Evolutionary conservation across 1,140 invertebrate species (phyloP).

Genomic region (Macrosteles quadrilineatus): DNA sequence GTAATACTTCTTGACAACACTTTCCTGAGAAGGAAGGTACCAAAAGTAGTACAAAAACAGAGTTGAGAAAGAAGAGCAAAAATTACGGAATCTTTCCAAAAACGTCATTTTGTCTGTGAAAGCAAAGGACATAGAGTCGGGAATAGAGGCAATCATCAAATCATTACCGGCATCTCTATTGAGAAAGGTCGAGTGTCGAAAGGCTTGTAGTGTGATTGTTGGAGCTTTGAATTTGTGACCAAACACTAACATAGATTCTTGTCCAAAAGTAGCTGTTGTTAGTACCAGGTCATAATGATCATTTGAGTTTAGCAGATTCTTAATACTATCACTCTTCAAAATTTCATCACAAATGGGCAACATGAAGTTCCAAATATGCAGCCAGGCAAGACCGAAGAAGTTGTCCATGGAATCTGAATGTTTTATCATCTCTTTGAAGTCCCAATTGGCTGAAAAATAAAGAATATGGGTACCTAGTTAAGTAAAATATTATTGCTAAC

Average conservation of each 20-base stretch:
- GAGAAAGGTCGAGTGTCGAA: neutral
- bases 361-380: neutral
- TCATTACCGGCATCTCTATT: constrained; percentile 25
- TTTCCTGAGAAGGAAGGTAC: neutral
- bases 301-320: constrained; percentile 25
- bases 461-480: neutral
- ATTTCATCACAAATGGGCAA: constrained; percentile 11
- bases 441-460: constrained; percentile 12
- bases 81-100: constrained; percentile 56
- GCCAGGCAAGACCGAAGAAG: neutral
- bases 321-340: neutral
- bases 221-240: constrained; percentile 45
- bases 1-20: neutral
- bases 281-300: constrained; percentile 45
- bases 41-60: neutral
- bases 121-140: constrained; percentile 51
- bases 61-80: constrained; percentile 4
- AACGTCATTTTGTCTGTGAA: constrained; percentile 57
- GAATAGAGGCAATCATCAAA: constrained; percentile 51
- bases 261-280: constrained; percentile 44
- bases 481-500: too few relatives aligned
- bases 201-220: constrained; percentile 36
- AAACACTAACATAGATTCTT: constrained; percentile 44
- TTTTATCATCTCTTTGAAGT: too few relatives aligned
- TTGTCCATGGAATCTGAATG: too few relatives aligned